Evolutionary conservation across 2,113 vertebrate species (phyloP).

Genomic region (Tylochromis polylepis): DNA sequence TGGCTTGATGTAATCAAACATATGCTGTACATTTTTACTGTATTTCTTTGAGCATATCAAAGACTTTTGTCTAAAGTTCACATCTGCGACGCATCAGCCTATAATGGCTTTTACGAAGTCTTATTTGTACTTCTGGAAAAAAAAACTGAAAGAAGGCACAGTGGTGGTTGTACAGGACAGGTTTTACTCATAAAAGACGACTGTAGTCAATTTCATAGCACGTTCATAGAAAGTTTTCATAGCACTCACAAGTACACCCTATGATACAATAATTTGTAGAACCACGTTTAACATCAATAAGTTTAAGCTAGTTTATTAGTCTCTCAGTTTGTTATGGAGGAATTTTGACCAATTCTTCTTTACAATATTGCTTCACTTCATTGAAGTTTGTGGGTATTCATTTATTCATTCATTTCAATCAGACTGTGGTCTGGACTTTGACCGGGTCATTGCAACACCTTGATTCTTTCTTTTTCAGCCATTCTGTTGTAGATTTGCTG

Average conservation of each 20-base stretch:
- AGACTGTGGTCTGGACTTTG: neutral
- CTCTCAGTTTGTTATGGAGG: neutral
- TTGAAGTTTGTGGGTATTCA: neutral
- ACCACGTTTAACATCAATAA: neutral
- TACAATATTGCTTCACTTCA: neutral
- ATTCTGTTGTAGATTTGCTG: neutral
- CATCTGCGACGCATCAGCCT: conserved; percentile 41
- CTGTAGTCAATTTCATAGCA: neutral
- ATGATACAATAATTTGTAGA: neutral
- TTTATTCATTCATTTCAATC: neutral
- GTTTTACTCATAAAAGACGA: neutral
- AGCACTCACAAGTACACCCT: neutral
- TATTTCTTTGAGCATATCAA: neutral
- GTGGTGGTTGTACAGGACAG: neutral
- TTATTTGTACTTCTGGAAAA: conserved; percentile 28
- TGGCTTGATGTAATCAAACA: neutral
- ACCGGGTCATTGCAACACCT: neutral
- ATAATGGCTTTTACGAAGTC: conserved; percentile 15
- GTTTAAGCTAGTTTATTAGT: neutral
- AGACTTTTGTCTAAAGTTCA: conserved; percentile 4
- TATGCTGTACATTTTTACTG: neutral
- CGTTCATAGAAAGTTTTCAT: neutral
- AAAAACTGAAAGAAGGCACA: neutral
- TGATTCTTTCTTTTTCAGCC: neutral
- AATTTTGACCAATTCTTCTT: neutral